phyloP scores from a whole-genome alignment of 2,888 invertebrate species.

The Melieria omissa region DNA sequence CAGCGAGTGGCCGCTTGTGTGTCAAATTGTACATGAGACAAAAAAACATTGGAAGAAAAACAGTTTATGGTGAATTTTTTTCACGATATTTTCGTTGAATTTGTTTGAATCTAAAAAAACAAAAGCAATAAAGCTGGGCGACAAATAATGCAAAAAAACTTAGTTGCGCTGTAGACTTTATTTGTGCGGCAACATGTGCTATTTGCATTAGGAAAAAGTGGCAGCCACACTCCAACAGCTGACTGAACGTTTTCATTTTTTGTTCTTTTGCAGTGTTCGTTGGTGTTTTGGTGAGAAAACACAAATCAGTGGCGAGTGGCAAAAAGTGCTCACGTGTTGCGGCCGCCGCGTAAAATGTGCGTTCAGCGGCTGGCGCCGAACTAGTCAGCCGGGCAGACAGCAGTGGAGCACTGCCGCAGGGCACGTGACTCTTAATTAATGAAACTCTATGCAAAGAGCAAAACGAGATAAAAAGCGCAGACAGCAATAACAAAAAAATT shows the following conservation, averaged over 20 bases:
- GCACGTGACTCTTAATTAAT: slow-evolving; percentile 57
- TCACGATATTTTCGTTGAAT: too few relatives aligned
- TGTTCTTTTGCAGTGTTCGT: too few relatives aligned
- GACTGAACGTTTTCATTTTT: too few relatives aligned
- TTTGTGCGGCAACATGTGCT: too few relatives aligned
- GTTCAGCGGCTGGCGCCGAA: slow-evolving; percentile 8
- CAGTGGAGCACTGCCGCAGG: not conserved
- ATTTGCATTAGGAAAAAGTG: too few relatives aligned
- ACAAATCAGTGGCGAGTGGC: too few relatives aligned
- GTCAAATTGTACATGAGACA: too few relatives aligned
- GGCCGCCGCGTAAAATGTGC: slow-evolving; percentile 6
- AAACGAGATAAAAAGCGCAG: slow-evolving; percentile 32
- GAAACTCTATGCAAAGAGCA: slow-evolving; percentile 42
- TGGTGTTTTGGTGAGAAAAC: too few relatives aligned
- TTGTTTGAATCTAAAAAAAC: too few relatives aligned
- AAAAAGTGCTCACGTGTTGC: slow-evolving; percentile 16
- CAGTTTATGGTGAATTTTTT: too few relatives aligned
- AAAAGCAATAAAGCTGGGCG: not conserved
- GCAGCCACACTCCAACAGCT: too few relatives aligned
- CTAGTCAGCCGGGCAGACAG: not conserved
- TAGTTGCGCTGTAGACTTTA: not conserved
- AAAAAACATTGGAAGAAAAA: too few relatives aligned
- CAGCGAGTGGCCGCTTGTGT: slow-evolving; percentile 14
- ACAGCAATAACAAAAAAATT: slow-evolving; percentile 26
- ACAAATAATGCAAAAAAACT: not conserved